Base-by-base conservation (phyloP, 2,888 invertebrate genomes). In the Cepaea hortensis region DNA sequence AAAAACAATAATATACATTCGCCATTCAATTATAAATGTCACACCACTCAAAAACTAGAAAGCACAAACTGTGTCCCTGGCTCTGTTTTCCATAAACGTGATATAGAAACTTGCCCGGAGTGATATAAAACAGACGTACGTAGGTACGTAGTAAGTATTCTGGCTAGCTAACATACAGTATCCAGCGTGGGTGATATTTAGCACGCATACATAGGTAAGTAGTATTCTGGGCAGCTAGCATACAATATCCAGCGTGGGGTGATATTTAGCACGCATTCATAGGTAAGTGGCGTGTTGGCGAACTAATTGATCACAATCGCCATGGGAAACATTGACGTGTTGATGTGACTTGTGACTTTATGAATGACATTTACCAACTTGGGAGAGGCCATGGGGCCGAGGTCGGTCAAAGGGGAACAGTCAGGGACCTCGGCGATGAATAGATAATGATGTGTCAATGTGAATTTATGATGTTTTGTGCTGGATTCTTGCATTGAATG, bases 351-450 rank as follows among this genome's bases (percentile, higher is more conserved):
- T 62, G 6, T 15, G 23, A 35, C 35, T 62, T 23, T 62, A 35
- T 3, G 35, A n/a, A 62, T 79, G 79, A 79, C 79, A 79, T 79
- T 79, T 62, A 79, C 61, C 23, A 15, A 79, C 62, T 35, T 62
- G 79, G 35, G 35, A 79, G 79, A 1, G 35, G 79, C 62, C 61
- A 18, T 35, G 11, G 15, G 61, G 23, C 4, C 35, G 62, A 35
- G 62, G 15, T 62, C 23, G 23, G 79, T 61, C 79, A 62, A 79
- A 79, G 79, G 79, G 77, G 77, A 77, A 77, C 77, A 55, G 55
- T 77, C n/a, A 77, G 20, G 77, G n/a, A 20, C 55, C 55, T 11
- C 55, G 55, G 7, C n/a, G 62, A 79, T 79, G n/a, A 79, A 79
- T 79, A 62, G 62, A 35, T 62, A 79, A 79, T 62, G 23, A 35